Conservation (phyloP, 2,888 invertebrate genomes). For the Apocheima hispidaria region DNA sequence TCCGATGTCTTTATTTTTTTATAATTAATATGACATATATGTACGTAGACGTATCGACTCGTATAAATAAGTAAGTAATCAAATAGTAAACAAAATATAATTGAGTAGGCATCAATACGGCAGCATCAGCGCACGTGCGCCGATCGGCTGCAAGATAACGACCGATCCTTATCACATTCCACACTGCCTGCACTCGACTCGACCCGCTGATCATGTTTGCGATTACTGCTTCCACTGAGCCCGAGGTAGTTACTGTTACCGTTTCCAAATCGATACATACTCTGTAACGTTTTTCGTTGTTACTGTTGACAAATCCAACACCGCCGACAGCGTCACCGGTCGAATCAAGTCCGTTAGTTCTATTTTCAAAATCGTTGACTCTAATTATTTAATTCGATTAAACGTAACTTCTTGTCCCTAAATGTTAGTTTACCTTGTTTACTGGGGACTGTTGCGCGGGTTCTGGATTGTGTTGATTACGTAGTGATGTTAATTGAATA, state of each 20-base stretch:
- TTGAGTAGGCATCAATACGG: slow-evolving; percentile 9
- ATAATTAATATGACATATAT: too few species aligned
- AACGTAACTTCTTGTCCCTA: too few species aligned
- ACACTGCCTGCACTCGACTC: slow-evolving; percentile 4
- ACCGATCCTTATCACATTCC: background rate
- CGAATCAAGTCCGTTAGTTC: too few species aligned
- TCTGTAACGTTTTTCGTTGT: too few species aligned
- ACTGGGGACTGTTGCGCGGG: too few species aligned
- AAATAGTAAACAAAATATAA: slow-evolving; percentile 11
- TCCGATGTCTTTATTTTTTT: too few species aligned
- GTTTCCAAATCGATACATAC: too few species aligned
- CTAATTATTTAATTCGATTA: too few species aligned
- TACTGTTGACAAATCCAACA: too few species aligned
- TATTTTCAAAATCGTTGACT: too few species aligned
- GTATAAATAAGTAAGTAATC: background rate
- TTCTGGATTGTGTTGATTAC: slow-evolving; percentile 1
- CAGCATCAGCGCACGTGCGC: slow-evolving; percentile 13
- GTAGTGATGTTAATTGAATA: slow-evolving; percentile 50
- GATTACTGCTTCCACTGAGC: background rate
- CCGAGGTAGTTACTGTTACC: background rate
- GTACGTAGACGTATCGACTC: background rate
- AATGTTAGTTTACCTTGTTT: too few species aligned
- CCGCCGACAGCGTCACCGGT: too few species aligned
- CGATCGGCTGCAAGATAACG: slow-evolving; percentile 19
- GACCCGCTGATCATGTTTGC: background rate